Percentiles rank a stretch among this genome's conserved stretches.
Conservation (phyloP, 2,888 invertebrate genomes). For the Cephus spinipes region DNA sequence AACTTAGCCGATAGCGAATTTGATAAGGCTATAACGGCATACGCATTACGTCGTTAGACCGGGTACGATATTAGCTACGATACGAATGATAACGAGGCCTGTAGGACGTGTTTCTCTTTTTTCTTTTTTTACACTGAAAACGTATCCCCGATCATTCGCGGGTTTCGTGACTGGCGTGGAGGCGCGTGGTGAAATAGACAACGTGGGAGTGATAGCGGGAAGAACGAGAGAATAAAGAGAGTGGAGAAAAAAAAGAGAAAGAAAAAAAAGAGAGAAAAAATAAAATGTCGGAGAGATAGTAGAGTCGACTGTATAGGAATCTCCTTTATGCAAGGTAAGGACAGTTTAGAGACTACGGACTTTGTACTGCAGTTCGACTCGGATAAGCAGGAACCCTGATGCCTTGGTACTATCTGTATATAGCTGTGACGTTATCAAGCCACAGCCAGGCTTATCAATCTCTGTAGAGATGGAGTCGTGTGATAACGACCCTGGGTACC, state of each 20-base stretch:
- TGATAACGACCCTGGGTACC: neutral
- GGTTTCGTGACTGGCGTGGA: neutral
- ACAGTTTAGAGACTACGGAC: conserved; percentile 1
- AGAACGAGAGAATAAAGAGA: neutral
- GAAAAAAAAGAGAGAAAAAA: neutral
- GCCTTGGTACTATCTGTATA: neutral
- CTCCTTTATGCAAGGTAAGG: conserved; percentile 1
- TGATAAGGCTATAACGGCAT: neutral
- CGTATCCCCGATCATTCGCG: neutral
- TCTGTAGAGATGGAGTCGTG: neutral
- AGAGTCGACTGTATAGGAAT: neutral
- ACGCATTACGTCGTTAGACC: neutral
- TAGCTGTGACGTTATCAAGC: conserved; percentile 3
- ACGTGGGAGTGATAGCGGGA: neutral
- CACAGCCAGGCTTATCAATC: conserved; percentile 4
- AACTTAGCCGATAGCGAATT: neutral
- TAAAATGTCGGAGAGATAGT: neutral
- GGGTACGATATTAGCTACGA: neutral
- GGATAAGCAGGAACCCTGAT: conserved; percentile 4
- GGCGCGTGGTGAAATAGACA: neutral
- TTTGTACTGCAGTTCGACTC: conserved; percentile 1
- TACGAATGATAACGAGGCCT: neutral
- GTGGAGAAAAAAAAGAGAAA: neutral
- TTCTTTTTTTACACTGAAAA: neutral
- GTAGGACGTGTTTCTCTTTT: neutral